Base-by-base conservation (phyloP, 1,140 invertebrate genomes). In the Oedothorax gibbosus region DNA sequence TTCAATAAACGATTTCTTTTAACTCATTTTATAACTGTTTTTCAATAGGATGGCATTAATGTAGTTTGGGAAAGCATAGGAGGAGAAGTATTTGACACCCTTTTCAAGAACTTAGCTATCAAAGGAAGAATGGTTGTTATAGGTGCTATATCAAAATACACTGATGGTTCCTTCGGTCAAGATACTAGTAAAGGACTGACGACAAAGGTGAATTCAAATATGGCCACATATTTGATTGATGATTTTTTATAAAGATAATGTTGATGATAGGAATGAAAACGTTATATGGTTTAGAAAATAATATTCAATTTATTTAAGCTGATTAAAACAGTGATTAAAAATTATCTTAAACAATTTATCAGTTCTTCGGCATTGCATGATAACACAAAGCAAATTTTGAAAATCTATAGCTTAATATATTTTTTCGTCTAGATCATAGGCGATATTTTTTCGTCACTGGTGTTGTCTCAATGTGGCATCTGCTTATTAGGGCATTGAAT, bases 21-120 rank as follows among this genome's bases (percentile, higher is more conserved):
- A 66, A 66, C 49, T 8, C 49, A 66, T 18, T 53, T 57, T 18
- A 57, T 62, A n/a, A 76, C 62, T 77, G 11, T 77, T 60, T 35
- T 57, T 15, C 7, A 51, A 50, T 77, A 91, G 90, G 87, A 89
- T 85, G 90, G 90, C n/a, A 85, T 91, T 10, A 89, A 91, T 88
- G 90, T 91, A 65, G 88, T 91, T 9, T 91, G 90, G 87, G 90
- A 91, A 87, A 88, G 90, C 35, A 81, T 90, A 51, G 90, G 90
- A 50, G 90, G 90, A 14, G 88, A 90, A 18, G 88, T 89, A 80
- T 90, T 90, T 88, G 88, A 90, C 66, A 87, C 85, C 8, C 68
- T 87, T 20, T 79, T 84, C 14, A 85, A 86, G 49, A 75, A 87
- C 71, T 87, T 90, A 62, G 88, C 89, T 51, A 15, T 87, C 15